These are phyloP conservation scores for Sparus aurata DNA, from an alignment of 2,797 vertebrate genomes.

Conservation along the genomic window DNA sequence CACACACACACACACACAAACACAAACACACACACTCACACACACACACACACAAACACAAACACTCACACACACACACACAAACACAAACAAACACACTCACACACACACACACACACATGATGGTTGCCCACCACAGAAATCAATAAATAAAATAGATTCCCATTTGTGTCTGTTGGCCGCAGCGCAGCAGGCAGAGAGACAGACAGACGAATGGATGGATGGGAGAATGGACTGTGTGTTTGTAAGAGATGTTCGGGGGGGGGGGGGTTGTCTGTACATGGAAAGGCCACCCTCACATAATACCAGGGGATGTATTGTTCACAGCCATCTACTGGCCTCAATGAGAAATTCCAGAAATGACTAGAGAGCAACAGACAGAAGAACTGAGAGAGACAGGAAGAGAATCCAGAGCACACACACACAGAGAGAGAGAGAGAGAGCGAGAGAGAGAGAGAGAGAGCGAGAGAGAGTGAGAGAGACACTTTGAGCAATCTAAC, in stretches of 20 bases:
- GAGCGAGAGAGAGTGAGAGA: too few relatives aligned
- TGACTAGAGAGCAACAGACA: slow-evolving; percentile 53
- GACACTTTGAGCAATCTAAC: not conserved
- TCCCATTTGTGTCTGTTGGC: slow-evolving; percentile 49
- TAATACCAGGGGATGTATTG: slow-evolving; percentile 45
- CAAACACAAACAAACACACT: slow-evolving; percentile 15
- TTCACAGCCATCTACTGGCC: slow-evolving; percentile 54
- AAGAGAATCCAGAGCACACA: slow-evolving; percentile 24
- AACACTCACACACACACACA: not conserved
- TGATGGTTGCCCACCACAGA: slow-evolving; percentile 38
- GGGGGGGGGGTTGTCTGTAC: slow-evolving; percentile 12
- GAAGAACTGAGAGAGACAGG: slow-evolving; percentile 40
- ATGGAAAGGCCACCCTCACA: slow-evolving; percentile 39
- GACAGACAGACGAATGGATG: slow-evolving; percentile 31
- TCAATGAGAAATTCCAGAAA: slow-evolving; percentile 61
- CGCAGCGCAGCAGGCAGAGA: slow-evolving; percentile 29
- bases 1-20: slow-evolving; percentile 6
- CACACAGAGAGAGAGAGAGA: not conserved
- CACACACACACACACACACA: not conserved
- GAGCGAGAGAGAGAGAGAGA: not conserved
- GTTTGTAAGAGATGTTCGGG: not conserved
- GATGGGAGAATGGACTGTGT: slow-evolving; percentile 18
- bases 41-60: slow-evolving; percentile 13
- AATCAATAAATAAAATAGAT: slow-evolving; percentile 69
- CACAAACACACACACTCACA: slow-evolving; percentile 1